Conservation (phyloP, 2,888 invertebrate species). For the Noctuana brunneofusca region DNA sequence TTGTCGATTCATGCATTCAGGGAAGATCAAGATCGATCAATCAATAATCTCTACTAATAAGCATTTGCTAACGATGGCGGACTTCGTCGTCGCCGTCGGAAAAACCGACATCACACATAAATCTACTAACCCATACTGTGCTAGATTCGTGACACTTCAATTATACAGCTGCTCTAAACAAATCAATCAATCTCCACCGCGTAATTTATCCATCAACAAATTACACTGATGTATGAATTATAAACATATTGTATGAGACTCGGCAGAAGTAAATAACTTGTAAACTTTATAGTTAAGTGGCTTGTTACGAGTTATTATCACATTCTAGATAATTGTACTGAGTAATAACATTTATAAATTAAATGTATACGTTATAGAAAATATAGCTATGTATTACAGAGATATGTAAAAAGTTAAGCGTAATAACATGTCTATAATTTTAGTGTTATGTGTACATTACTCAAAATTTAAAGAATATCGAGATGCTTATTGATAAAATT, state of each 20-base stretch:
- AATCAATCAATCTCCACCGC: slow-evolving; percentile 63
- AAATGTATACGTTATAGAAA: too few relatives aligned
- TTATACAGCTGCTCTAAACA: slow-evolving; percentile 64
- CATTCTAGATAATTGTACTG: too few relatives aligned
- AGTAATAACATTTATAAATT: too few relatives aligned
- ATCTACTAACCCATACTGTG: slow-evolving; percentile 55
- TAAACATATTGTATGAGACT: slow-evolving; percentile 16
- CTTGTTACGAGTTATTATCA: not conserved
- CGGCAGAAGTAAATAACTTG: not conserved
- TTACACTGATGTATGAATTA: slow-evolving; percentile 28
- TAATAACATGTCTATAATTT: too few relatives aligned
- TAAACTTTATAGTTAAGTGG: not conserved
- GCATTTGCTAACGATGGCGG: slow-evolving; percentile 51
- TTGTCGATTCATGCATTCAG: not conserved
- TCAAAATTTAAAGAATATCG: too few relatives aligned
- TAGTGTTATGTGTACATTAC: too few relatives aligned
- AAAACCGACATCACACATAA: slow-evolving; percentile 57
- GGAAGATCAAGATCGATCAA: slow-evolving; percentile 31
- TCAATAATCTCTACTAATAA: slow-evolving; percentile 34
- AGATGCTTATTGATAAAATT: too few relatives aligned
- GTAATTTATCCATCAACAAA: slow-evolving; percentile 36
- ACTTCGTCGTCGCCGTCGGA: slow-evolving; percentile 50
- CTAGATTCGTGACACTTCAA: slow-evolving; percentile 67
- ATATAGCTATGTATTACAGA: too few relatives aligned
- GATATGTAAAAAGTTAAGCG: too few relatives aligned